Evolutionary conservation across 2,113 vertebrate genomes (phyloP), one percentile per base, ranked within the genome.

Genomic region (Campylomormyrus numenius): DNA sequence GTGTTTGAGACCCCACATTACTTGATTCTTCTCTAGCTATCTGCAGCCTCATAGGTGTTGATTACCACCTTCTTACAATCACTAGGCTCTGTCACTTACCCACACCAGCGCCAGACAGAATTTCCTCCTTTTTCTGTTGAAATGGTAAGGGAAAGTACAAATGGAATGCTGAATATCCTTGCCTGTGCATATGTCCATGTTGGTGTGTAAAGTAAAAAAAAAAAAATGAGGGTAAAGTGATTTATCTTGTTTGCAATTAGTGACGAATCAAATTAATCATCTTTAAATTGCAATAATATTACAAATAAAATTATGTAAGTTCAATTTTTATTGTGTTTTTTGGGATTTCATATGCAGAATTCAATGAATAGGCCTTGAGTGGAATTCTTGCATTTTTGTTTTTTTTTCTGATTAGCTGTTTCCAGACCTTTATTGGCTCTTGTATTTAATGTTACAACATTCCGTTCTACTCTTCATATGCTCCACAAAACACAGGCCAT

Each of bases 41-140:
- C 91, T 92, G 91, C 89, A 89, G 92, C 92, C 94, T 93, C 92
- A 94, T 93, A 93, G 93, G 90, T 92, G 93, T 92, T 94, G 95
- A 95, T 95, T 93, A 94, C 92, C 89, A 89, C 90, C 88, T 91
- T 56, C 88, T 91, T 90, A 89, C 92, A 91, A 92, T 94, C 92
- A 93, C 91, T 77, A 88, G 50, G 87, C 56, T 91, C 91, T 89
- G 89, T 91, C 87, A 70, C 90, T 85, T 92, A 91, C 80, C 88
- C 74, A 90, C 86, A 89, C 80, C 88, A 86, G 58, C 87, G 50
- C 88, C 90, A 31, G 91, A 90, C 88, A 3, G 89, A 87, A 85
- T 87, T 52, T 89, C 50, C 7, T 70, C 49, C 24, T 17, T 39
- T 49, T 74, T 85, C 74, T 49, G 88, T 9, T 91, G 89, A 48